These are phyloP conservation scores for Zootoca vivipara DNA, from an alignment of 2,113 vertebrate species.

Conservation along the genomic window DNA sequence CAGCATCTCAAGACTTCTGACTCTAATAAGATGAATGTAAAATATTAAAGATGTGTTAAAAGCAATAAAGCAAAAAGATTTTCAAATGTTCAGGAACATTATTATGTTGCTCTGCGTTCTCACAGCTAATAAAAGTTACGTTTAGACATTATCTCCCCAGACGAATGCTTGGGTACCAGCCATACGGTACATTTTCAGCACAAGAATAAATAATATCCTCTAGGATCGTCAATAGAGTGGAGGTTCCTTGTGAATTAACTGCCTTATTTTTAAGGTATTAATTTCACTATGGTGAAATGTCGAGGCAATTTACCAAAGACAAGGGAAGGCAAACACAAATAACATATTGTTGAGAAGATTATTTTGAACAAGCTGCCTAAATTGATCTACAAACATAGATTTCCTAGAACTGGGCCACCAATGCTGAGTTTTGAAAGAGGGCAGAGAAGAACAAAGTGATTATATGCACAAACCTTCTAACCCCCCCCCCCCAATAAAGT, in stretches of 20 bases:
- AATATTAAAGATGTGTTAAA: constrained; percentile 81
- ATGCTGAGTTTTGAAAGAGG: background rate
- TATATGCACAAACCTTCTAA: background rate
- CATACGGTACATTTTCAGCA: constrained; percentile 34
- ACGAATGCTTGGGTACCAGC: constrained; percentile 69
- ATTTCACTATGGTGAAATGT: background rate
- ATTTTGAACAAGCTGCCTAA: background rate
- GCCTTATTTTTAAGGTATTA: background rate
- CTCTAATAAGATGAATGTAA: constrained; percentile 80
- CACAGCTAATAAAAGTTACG: constrained; percentile 74
- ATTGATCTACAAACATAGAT: background rate
- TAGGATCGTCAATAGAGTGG: background rate
- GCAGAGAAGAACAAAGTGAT: background rate
- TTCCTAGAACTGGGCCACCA: background rate
- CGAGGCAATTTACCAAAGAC: background rate
- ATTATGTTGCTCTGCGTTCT: constrained; percentile 62
- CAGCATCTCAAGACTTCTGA: constrained; percentile 72
- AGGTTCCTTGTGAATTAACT: constrained; percentile 7
- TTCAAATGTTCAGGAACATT: constrained; percentile 70
- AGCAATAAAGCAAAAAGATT: constrained; percentile 77
- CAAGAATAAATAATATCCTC: constrained; percentile 11
- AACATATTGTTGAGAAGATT: background rate
- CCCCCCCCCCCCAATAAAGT: too few species aligned
- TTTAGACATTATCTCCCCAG: constrained; percentile 60
- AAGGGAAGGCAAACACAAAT: constrained; percentile 1